phyloP scores from a whole-genome alignment of 2,113 vertebrate genomes.

The Zootoca vivipara region DNA sequence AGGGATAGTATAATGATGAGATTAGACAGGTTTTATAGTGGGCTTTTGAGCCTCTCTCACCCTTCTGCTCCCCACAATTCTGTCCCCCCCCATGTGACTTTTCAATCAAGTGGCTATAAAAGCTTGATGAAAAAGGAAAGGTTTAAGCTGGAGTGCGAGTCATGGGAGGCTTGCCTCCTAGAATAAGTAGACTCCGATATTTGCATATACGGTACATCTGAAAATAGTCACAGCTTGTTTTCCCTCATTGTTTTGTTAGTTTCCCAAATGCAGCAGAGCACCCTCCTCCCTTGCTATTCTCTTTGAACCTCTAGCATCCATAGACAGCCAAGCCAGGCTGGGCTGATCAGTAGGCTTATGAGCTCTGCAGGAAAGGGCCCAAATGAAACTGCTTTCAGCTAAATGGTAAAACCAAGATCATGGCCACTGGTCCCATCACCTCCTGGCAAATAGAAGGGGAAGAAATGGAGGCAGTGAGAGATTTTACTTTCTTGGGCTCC shows the following conservation, averaged over 20 bases:
- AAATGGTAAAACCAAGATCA: too few relatives aligned
- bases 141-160: background rate
- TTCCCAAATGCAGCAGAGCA: background rate
- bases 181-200: background rate
- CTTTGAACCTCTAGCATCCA: background rate
- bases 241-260: background rate
- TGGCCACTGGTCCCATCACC: too few relatives aligned
- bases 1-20: slow-evolving; percentile 8
- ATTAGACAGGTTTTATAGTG: background rate
- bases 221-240: accelerated
- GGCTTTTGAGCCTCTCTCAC: background rate
- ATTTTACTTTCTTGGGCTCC: too few relatives aligned
- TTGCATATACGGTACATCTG: too few relatives aligned
- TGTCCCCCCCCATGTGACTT: background rate
- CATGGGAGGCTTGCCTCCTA: background rate
- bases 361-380: background rate
- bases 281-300: background rate
- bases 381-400: background rate
- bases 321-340: background rate
- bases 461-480: too few relatives aligned
- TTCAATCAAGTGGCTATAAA: background rate
- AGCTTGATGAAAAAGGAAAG: background rate
- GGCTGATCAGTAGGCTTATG: background rate
- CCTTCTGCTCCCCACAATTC: too few relatives aligned
- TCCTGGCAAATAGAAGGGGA: too few relatives aligned